Conservation (phyloP, 2,797 vertebrate genomes). For the Tachyglossus aculeatus region DNA sequence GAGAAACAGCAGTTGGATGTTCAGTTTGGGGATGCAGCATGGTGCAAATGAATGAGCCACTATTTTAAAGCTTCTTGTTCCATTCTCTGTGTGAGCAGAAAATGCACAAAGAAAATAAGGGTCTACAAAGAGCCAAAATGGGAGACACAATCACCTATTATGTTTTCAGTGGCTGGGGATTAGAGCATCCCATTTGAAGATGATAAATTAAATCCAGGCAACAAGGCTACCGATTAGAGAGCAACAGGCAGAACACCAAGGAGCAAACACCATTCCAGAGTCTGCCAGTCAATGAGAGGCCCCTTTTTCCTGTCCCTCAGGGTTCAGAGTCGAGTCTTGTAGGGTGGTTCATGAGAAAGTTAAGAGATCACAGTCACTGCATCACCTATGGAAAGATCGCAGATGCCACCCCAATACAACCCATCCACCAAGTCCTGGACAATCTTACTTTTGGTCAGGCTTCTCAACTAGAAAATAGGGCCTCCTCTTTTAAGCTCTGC, state of each 20-base stretch:
- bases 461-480: too few relatives aligned
- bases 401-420: too few relatives aligned
- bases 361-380: too few relatives aligned
- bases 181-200: rapidly evolving
- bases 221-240: not conserved
- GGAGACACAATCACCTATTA: not conserved
- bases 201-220: not conserved
- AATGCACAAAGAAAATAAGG: not conserved
- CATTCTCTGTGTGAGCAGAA: conserved; percentile 36
- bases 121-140: not conserved
- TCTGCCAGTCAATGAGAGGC: too few relatives aligned
- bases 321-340: too few relatives aligned
- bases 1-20: conserved; percentile 16
- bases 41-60: conserved; percentile 27
- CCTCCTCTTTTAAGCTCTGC: too few relatives aligned
- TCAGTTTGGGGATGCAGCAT: conserved; percentile 16
- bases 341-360: too few relatives aligned
- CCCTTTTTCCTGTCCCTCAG: too few relatives aligned
- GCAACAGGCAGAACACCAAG: not conserved
- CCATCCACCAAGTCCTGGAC: too few relatives aligned
- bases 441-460: too few relatives aligned
- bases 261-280: too few relatives aligned
- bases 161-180: not conserved
- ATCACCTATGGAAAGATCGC: too few relatives aligned
- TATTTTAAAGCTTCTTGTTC: conserved; percentile 31